Conservation (phyloP, 2,113 vertebrate genomes). For the Bubo scandiacus region DNA sequence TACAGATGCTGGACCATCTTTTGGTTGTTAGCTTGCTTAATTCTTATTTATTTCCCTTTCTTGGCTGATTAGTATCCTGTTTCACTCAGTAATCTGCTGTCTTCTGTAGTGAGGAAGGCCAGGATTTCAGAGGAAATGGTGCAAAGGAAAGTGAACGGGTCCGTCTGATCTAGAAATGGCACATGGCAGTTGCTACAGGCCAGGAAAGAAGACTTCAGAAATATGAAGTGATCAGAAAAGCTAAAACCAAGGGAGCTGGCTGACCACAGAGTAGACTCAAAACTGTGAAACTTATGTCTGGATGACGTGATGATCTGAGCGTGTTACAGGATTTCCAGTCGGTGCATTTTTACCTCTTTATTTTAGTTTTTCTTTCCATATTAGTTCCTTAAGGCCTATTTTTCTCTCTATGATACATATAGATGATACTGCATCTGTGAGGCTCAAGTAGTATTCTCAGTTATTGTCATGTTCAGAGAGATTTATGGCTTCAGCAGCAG, state of each 20-base stretch:
- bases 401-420: not conserved
- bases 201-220: not conserved
- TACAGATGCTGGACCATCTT: not conserved
- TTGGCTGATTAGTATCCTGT: not conserved
- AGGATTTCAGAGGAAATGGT: not conserved
- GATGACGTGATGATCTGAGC: not conserved
- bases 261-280: not conserved
- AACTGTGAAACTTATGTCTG: not conserved
- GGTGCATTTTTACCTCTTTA: not conserved
- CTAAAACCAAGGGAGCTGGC: not conserved
- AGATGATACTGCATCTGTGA: not conserved
- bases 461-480: not conserved
- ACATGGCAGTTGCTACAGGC: fast-evolving
- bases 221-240: not conserved
- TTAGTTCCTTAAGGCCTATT: not conserved
- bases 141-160: not conserved
- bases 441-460: not conserved
- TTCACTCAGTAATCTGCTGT: not conserved
- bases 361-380: not conserved
- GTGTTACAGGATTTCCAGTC: not conserved
- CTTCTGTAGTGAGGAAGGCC: not conserved
- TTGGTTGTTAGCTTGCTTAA: not conserved
- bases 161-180: not conserved
- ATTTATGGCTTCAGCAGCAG: constrained; percentile 2
- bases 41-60: not conserved